Evolutionary conservation across 2,888 invertebrate species (phyloP), one percentile per base, ranked within the genome.

Genomic region (Loripinus fragilis): DNA sequence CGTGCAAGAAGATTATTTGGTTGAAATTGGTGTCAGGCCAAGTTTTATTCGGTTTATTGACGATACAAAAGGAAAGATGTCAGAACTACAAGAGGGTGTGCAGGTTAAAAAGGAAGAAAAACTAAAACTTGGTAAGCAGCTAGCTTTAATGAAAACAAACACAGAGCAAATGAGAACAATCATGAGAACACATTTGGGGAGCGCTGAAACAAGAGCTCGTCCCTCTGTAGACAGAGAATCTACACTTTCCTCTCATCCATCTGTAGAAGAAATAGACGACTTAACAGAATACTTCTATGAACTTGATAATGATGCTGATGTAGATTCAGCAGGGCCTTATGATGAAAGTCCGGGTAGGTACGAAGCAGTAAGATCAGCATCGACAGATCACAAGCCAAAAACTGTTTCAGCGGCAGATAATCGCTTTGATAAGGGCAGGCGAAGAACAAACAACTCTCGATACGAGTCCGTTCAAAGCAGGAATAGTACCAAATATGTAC

Each of bases 11-110:
- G 91, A 92, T 72, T 90, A 87, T 52, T 71, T 89, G 5, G 76
- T 91, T 42, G 91, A 91, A 71, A 70, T 89, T 48, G 89, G 90
- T 71, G 74, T 91, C 0, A 72, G 89, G 23, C 91, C 91, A 10
- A 88, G 86, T 79, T 89, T 92, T 70, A 91, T 92, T 28, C 83
- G 87, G n/a, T 92, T 87, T 76, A 72, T 85, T 2, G 88, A 85
- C 15, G 89, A 90, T 52, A 76, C 89, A 20, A 83, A 88, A 55
- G 81, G 83, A 41, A 85, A 87, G 64, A 88, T 91, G 12, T 66
- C 78, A 15, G 85, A 84, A 1, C 55, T 88, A 5, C 79, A 87
- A 72, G 65, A 76, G n/a, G 68, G 82, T 12, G 71, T 88, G 0
- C 55, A 76, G 10, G 69, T 71, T 12, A 86, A 85, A 76, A 84